Evolutionary conservation across 2,888 invertebrate species (phyloP), one percentile per base, ranked within the genome.

Genomic region (Nebria brevicollis): DNA sequence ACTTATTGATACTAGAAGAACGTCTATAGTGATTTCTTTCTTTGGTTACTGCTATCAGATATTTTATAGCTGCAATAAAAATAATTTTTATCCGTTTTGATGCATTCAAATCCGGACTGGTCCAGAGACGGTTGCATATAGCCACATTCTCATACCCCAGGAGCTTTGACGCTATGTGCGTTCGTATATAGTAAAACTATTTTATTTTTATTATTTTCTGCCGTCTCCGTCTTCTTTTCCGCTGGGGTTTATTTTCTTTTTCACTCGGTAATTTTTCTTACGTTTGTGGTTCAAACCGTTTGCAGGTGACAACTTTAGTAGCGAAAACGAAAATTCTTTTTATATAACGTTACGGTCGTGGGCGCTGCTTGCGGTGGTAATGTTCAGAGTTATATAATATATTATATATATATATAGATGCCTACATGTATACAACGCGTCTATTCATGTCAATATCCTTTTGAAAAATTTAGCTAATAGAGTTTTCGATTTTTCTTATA

Each of bases 271-370:
- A 79, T 79, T 79, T 79, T 79, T 79, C 79, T 79, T 79, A 54
- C 79, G 66, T 79, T 72, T 78, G 78, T 72, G 54, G 72, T 73
- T 42, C 73, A 78, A 75, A 79, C 74, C 68, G 79, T 42, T 79
- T 79, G 79, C 79, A 75, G 72, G 79, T 79, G 79, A 79, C 79
- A 79, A 74, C 79, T 79, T 79, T 79, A 79, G 79, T 72, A 79
- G 75, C 75, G 74, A 54, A 75, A 79, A 79, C 75, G 79, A 79
- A 79, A 79, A 79, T 79, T 79, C 79, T 79, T 79, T 54, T 75
- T 79, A 79, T 65, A 43, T 11, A 73, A 78, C 73, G 78, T 78
- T 42, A 66, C 73, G 41, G 66, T 73, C 54, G 64, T 79, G 74
- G 66, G 54, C 79, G 11, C 66, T 26, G 34, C n/a, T 66, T 26